Base-by-base conservation (phyloP, 1,140 invertebrate genomes). In the Pygmarrhopalites habei region DNA sequence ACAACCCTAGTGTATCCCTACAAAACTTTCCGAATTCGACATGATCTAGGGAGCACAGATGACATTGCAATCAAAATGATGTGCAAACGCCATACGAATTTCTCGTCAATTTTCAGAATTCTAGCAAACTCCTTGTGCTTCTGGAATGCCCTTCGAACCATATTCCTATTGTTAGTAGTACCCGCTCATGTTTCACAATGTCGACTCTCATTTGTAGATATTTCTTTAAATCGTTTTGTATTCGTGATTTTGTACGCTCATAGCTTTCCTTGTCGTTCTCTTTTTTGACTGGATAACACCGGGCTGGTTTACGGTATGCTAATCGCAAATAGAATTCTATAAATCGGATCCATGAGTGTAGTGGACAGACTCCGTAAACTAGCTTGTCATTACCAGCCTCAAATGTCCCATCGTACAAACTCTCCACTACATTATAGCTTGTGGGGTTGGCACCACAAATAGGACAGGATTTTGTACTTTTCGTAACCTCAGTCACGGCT, bases 151-250 rank as follows among this genome's bases (percentile, higher is more conserved):
- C 58, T 43, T 17, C 62, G 56, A 4, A 43, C 62, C 1, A 58
- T 64, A 44, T 64, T 64, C 2, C 58, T 58, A 32, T 64, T 58
- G 23, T 64, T 64, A 12, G 41, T 41, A 10, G 25, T 64, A 3
- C 62, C 58, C 7, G 29, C 5, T 41, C 62, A 15, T 28, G 58
- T 25, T 51, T 64, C 2, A 41, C 25, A 4, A 21, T 10, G 26
- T 64, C 62, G 2, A 64, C 53, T 10, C 35, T 2, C 14, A 64
- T 41, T 3, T 58, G 60, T 1, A 64, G 26, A 43, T 61, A 21
- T 14, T 15, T 19, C 7, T 17, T 52, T 29, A 64, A 55, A 14
- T 15, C 1, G 57, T 62, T 15, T 39, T 62, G 60, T 3, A 60
- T 19, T 2, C 10, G n/a, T 21, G 3, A 3, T 26, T 60, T 60